Evolutionary conservation across 1,140 invertebrate genomes (phyloP).

Genomic region (Platyscapa corneri): DNA sequence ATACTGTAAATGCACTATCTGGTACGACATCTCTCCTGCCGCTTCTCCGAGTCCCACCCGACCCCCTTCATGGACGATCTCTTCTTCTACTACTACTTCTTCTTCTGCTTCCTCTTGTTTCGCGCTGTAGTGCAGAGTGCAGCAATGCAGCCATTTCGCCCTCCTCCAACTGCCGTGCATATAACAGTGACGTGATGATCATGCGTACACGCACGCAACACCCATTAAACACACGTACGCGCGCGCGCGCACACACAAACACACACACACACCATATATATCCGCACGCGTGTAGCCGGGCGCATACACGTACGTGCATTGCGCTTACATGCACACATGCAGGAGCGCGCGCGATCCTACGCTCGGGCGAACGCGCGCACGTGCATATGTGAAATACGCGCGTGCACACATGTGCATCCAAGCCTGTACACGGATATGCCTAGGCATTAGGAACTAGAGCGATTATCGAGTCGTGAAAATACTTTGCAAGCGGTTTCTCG

Average conservation of each 20-base stretch:
- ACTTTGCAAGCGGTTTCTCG: neutral
- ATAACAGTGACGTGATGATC: slow-evolving; percentile 40
- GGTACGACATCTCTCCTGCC: slow-evolving; percentile 91
- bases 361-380: neutral
- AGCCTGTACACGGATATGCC: no score
- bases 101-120: neutral
- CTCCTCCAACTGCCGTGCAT: neutral
- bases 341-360: no score
- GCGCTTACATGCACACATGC: no score
- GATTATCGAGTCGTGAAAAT: neutral
- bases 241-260: neutral
- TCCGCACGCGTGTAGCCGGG: no score
- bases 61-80: slow-evolving; percentile 31
- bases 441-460: neutral
- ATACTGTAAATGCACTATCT: slow-evolving; percentile 99
- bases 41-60: slow-evolving; percentile 65
- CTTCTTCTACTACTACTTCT: slow-evolving; percentile 10
- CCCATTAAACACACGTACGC: no score
- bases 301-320: no score
- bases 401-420: neutral
- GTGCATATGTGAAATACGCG: neutral
- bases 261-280: no score
- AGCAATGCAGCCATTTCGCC: slow-evolving; percentile 6
- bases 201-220: neutral
- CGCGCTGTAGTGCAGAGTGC: slow-evolving; percentile 31